These are phyloP conservation scores for Pogonomyrmex californicus DNA, from an alignment of 1,140 invertebrate genomes.

Conservation along the genomic window DNA sequence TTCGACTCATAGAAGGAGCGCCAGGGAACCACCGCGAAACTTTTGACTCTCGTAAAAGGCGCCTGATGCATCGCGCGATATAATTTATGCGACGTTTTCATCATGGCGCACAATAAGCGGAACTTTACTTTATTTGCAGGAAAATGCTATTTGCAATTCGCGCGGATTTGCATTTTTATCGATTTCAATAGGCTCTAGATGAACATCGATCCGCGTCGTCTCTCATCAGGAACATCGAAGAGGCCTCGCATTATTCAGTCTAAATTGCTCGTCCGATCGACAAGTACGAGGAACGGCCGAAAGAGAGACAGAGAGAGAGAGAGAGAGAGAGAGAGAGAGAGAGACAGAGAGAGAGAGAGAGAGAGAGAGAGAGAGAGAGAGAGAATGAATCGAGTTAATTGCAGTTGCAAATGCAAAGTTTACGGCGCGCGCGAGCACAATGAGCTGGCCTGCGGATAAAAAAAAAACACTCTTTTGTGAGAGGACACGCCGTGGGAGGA, in stretches of 20 bases:
- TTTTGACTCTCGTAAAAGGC: constrained; percentile 1
- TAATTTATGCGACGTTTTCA: not conserved
- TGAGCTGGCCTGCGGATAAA: constrained; percentile 5
- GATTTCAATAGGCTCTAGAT: not conserved
- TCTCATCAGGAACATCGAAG: not conserved
- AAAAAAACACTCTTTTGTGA: constrained; percentile 49
- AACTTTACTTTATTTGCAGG: not conserved
- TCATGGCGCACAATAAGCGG: not conserved
- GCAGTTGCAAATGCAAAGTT: not conserved
- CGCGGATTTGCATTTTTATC: not conserved
- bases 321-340: too few relatives aligned
- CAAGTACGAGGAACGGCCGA: not conserved
- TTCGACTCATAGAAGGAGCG: not conserved
- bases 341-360: too few relatives aligned
- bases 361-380: too few relatives aligned
- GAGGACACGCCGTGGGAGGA: constrained; percentile 34
- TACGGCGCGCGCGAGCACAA: not conserved
- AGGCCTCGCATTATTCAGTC: not conserved
- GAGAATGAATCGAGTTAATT: constrained; percentile 29
- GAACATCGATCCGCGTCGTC: not conserved
- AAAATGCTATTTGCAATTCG: not conserved
- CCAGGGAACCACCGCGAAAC: constrained; percentile 6
- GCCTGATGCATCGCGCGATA: not conserved
- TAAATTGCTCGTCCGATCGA: constrained; percentile 12
- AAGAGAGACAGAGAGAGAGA: too few relatives aligned